phyloP scores from a whole-genome alignment of 2,797 vertebrate species.

The Zenarchopterus dispar region DNA sequence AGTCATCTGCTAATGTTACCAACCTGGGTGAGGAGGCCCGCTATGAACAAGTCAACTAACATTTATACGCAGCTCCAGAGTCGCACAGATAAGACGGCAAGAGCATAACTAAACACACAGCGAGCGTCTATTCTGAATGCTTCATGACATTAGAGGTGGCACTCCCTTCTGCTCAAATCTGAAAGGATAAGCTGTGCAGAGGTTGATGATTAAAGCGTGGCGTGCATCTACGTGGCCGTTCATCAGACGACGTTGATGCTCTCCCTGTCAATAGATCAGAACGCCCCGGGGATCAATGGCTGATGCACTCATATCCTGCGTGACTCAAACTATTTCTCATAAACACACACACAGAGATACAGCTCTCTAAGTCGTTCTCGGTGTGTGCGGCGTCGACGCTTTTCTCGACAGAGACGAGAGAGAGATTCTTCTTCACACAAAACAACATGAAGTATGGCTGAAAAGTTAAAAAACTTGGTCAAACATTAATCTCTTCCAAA shows the following conservation, averaged over 20 bases:
- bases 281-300: constrained; percentile 21
- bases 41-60: too few relatives aligned
- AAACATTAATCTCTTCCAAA: too few relatives aligned
- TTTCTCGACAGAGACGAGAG: not conserved
- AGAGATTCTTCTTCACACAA: not conserved
- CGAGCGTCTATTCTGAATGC: too few relatives aligned
- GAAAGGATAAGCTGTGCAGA: not conserved
- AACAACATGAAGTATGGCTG: not conserved
- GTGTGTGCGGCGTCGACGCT: not conserved
- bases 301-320: constrained; percentile 18
- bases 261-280: constrained; percentile 33
- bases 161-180: constrained; percentile 14
- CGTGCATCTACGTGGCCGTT: constrained; percentile 9
- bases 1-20: too few relatives aligned
- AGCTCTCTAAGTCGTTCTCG: constrained; percentile 11
- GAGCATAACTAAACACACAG: too few relatives aligned
- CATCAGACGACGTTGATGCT: not conserved
- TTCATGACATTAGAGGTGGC: too few relatives aligned
- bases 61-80: too few relatives aligned
- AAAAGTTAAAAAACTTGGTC: not conserved
- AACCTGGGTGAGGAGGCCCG: too few relatives aligned
- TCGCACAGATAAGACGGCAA: too few relatives aligned
- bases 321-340: constrained; percentile 21
- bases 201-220: constrained; percentile 26
- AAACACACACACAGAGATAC: constrained; percentile 1